Percentiles rank a stretch among this genome's conserved stretches.
These are phyloP conservation scores for Mercenaria mercenaria DNA, from an alignment of 1,140 invertebrate species.

Conservation along the genomic window DNA sequence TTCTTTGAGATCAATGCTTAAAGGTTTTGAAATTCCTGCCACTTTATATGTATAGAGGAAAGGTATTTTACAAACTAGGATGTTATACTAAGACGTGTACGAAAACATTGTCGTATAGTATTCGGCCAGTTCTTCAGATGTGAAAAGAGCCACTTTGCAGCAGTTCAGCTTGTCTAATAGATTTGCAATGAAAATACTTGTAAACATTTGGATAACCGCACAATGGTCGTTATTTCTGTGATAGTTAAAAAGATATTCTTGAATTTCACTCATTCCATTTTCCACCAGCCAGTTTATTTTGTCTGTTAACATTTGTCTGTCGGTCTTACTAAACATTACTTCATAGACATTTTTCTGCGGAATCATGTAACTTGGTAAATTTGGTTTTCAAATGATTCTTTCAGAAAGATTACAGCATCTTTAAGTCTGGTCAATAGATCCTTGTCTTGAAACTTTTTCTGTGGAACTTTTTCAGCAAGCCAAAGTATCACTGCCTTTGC, in stretches of 20 bases:
- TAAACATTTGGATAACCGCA: neutral
- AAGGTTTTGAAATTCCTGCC: too few relatives aligned
- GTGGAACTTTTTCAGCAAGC: constrained; percentile 17
- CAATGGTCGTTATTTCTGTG: neutral
- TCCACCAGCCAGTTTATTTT: too few relatives aligned
- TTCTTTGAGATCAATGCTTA: too few relatives aligned
- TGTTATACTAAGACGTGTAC: neutral
- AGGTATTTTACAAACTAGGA: too few relatives aligned
- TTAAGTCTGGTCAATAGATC: neutral
- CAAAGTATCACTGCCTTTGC: constrained; percentile 36
- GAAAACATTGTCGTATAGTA: neutral
- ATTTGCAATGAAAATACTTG: too few relatives aligned
- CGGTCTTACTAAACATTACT: too few relatives aligned
- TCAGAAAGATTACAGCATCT: constrained; percentile 1
- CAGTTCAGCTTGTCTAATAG: too few relatives aligned
- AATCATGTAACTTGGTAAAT: constrained; percentile 32
- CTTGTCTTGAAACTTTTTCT: neutral
- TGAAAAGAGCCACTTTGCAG: neutral
- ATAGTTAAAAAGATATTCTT: too few relatives aligned
- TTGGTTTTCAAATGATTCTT: neutral
- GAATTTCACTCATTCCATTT: too few relatives aligned
- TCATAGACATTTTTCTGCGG: constrained; percentile 49
- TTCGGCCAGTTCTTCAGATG: neutral
- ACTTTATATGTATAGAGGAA: too few relatives aligned
- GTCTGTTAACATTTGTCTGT: too few relatives aligned